These are phyloP conservation scores for Caprella mutica DNA, from an alignment of 2,888 invertebrate species.

Conservation along the genomic window DNA sequence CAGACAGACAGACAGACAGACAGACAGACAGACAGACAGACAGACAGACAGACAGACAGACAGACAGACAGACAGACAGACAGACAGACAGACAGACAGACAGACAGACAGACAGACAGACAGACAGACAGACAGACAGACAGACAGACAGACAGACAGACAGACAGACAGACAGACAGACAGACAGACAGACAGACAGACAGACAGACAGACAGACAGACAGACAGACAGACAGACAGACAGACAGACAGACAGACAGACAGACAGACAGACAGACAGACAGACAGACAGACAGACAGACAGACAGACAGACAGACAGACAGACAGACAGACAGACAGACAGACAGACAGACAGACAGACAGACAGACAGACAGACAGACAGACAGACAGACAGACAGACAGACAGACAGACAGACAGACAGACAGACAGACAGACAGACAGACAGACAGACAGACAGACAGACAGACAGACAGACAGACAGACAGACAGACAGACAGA, in stretches of 20 bases:
- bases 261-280: background rate
- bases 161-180: too few relatives aligned
- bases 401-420: slow-evolving; percentile 12
- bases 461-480: slow-evolving; percentile 12
- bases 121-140: too few relatives aligned
- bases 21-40: too few relatives aligned
- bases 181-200: background rate
- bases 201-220: background rate
- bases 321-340: background rate
- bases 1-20: too few relatives aligned
- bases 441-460: slow-evolving; percentile 12
- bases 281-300: background rate
- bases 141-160: too few relatives aligned
- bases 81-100: too few relatives aligned
- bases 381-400: slow-evolving; percentile 6
- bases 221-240: background rate
- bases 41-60: too few relatives aligned
- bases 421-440: slow-evolving; percentile 11
- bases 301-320: background rate
- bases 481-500: slow-evolving; percentile 13
- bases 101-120: too few relatives aligned
- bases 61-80: too few relatives aligned
- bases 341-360: background rate
- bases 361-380: background rate
- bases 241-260: background rate